Evolutionary conservation across 2,888 invertebrate genomes (phyloP).

Genomic region (Sesamia inferens): DNA sequence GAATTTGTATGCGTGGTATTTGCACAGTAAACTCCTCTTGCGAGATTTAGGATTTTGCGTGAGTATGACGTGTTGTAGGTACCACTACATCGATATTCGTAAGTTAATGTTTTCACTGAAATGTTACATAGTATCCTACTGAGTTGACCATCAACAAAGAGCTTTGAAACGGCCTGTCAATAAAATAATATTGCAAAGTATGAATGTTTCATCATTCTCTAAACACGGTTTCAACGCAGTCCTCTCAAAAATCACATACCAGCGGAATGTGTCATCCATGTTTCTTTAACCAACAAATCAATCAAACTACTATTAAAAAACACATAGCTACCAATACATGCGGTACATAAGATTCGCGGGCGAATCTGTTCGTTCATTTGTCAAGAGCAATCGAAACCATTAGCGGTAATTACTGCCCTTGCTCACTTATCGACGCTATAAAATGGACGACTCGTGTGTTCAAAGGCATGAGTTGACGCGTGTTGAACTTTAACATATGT

Average conservation of each 20-base stretch:
- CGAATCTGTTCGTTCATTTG: slow-evolving; percentile 73
- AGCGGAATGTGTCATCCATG: background rate
- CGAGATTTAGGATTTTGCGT: no score
- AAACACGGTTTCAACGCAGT: no score
- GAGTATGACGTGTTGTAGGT: no score
- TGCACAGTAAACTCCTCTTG: no score
- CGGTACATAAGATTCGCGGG: slow-evolving; percentile 48
- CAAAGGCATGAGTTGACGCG: slow-evolving; percentile 49
- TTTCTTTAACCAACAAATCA: background rate
- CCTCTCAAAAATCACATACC: background rate
- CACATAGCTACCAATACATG: slow-evolving; percentile 27
- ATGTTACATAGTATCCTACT: no score
- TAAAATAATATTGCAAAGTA: background rate
- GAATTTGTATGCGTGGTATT: no score
- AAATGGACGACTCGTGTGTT: slow-evolving; percentile 56
- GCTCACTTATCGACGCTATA: slow-evolving; percentile 69
- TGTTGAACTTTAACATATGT: background rate
- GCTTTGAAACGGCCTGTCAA: background rate
- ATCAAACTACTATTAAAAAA: slow-evolving; percentile 9
- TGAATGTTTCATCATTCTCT: background rate
- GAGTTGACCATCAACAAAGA: background rate
- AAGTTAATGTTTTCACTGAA: background rate
- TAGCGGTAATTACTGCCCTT: slow-evolving; percentile 72
- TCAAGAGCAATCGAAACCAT: slow-evolving; percentile 75
- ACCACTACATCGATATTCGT: background rate